These are phyloP conservation scores for Alaudala cheleensis DNA, from an alignment of 2,113 vertebrate species.

Conservation along the genomic window DNA sequence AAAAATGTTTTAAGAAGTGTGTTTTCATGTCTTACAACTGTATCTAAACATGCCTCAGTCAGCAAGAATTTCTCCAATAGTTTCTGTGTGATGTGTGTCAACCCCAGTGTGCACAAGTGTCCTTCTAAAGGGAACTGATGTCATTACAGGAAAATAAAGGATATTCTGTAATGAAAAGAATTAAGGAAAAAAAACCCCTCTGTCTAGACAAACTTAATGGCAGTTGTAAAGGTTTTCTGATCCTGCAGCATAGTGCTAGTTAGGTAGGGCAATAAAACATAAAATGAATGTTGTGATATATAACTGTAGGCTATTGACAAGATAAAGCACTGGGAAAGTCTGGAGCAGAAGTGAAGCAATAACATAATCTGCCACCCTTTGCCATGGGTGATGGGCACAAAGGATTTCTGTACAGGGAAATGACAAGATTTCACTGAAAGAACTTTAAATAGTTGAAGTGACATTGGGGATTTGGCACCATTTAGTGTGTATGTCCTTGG, in stretches of 20 bases:
- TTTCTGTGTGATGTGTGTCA: not conserved
- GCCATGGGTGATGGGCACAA: not conserved
- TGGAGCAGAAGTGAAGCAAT: not conserved
- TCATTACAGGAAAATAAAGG: not conserved
- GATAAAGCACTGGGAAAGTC: not conserved
- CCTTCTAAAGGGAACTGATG: not conserved
- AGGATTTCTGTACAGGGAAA: not conserved
- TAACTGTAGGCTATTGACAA: not conserved
- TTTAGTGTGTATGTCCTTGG: not conserved
- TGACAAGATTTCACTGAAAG: not conserved
- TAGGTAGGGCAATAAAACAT: not conserved
- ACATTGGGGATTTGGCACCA: not conserved
- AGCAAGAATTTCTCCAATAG: not conserved
- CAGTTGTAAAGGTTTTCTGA: slow-evolving; percentile 10
- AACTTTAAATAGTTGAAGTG: not conserved
- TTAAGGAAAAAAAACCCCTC: not conserved
- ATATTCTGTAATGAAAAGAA: not conserved
- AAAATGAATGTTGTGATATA: not conserved
- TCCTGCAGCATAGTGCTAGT: not conserved
- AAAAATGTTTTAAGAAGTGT: not conserved
- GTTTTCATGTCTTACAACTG: not conserved
- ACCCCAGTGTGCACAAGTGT: not conserved
- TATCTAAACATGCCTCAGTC: not conserved
- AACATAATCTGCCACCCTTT: not conserved
- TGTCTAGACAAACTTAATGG: not conserved